Base-by-base conservation (phyloP, 2,113 vertebrate species). In the Athene noctua region DNA sequence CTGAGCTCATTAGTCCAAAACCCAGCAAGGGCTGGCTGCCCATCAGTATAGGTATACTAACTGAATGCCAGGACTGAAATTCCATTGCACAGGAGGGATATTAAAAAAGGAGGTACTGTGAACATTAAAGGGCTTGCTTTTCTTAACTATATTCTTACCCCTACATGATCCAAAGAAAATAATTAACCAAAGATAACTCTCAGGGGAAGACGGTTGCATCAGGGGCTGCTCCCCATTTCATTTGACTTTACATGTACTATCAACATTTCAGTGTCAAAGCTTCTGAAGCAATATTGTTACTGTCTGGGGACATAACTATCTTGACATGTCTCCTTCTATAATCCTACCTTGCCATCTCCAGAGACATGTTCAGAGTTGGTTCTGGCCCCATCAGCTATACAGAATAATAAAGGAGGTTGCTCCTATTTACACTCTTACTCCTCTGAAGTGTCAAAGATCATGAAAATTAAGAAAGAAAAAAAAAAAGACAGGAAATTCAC, bases 1-100 rank as follows among this genome's bases (percentile, higher is more conserved):
- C 68, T 96, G 91, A 95, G 80, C 87, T 92, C 73, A 95, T 94
- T 96, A 87, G 52, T 40, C 91, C 47, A 89, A 89, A 96, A 92
- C 32, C 29, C 86, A 92, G 32, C 46, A 80, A 96, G 63, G 90
- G 86, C 95, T 93, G 67, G 59, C 78, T 94, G 81, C 90, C 92
- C 92, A 93, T 94, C 92, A 80, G 63, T 38, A 90, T 63, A 83
- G 5, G 0, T 54, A 67, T 22, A 78, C 40, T 78, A 86, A 59
- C 86, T 85, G 40, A 94, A 95, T 88, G 85, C 93, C 86, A 96
- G 92, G 52, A 62, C 75, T 72, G 54, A 83, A 87, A 96, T 93
- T 83, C 75, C 91, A 85, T 30, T 49, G 54, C 86, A 94, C 10
- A 57, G 47, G 68, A 88, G 46, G 47, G 6, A 72, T 94, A 92